Evolutionary conservation across 2,888 invertebrate genomes (phyloP).

Genomic region (Dilophus febrilis): DNA sequence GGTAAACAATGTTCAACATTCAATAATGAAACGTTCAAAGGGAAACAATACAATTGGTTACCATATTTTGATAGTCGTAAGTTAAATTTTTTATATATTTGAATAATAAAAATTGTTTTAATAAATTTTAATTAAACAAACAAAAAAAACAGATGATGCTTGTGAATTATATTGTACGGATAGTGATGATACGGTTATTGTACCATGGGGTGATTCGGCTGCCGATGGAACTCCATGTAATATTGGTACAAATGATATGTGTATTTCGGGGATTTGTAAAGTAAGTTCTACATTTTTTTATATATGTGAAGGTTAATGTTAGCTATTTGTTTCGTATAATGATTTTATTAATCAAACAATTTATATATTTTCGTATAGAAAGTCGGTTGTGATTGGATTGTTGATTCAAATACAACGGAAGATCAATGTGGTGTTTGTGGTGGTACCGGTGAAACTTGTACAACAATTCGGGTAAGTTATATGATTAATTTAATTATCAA

Average conservation of each 20-base stretch:
- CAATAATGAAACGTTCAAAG: conserved; percentile 50
- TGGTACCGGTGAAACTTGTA: conserved; percentile 67
- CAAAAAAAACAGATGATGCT: conserved; percentile 39
- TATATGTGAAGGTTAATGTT: too few relatives aligned
- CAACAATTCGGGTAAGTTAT: conserved; percentile 37
- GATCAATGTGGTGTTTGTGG: conserved; percentile 77
- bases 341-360: neutral
- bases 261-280: conserved; percentile 58
- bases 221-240: conserved; percentile 76
- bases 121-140: neutral
- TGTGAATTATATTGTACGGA: conserved; percentile 74
- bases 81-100: conserved; percentile 7
- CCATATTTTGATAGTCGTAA: conserved; percentile 58
- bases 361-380: conserved; percentile 37
- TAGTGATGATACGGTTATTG: conserved; percentile 52
- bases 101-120: neutral
- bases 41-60: conserved; percentile 50
- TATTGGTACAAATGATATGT: conserved; percentile 66
- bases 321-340: too few relatives aligned
- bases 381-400: conserved; percentile 82
- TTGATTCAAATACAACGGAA: conserved; percentile 61
- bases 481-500: conserved; percentile 32
- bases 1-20: conserved; percentile 59
- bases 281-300: conserved; percentile 27
- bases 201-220: conserved; percentile 56